A percentile compares a stretch with the other conserved stretches of the same genome.
phyloP scores from a whole-genome alignment of 23 tunicate species.

The Phallusia fumigata region DNA sequence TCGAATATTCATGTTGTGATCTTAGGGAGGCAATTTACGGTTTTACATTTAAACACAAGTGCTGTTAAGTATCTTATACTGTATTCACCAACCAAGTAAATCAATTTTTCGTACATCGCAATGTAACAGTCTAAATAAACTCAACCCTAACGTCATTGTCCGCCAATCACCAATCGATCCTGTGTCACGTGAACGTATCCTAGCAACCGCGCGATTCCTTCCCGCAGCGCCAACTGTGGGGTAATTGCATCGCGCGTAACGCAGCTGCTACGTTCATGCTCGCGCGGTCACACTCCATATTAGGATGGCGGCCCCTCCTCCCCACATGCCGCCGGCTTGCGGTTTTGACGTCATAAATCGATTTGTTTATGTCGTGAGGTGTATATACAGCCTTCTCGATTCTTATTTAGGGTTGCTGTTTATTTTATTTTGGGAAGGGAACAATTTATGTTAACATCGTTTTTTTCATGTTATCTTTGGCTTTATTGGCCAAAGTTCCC shows the following conservation, averaged over 20 bases:
- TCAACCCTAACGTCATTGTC: neutral
- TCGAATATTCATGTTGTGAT: no score
- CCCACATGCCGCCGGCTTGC: neutral
- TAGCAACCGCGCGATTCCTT: neutral
- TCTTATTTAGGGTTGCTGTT: no score
- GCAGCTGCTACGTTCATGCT: neutral
- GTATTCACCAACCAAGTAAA: no score
- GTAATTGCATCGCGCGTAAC: neutral
- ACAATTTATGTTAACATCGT: no score
- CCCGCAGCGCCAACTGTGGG: neutral
- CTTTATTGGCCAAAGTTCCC: no score
- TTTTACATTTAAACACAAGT: no score
- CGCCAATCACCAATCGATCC: neutral
- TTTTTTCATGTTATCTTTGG: no score
- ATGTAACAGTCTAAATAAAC: neutral
- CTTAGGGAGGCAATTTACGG: no score
- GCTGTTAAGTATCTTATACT: no score
- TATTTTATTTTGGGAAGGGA: no score
- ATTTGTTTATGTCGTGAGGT: neutral
- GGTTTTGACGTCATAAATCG: neutral
- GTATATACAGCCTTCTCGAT: no score
- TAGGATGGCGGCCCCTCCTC: neutral
- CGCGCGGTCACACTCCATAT: neutral
- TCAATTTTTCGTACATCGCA: no score
- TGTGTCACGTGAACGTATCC: neutral